Evolutionary conservation across 2,888 invertebrate genomes (phyloP).

Genomic region (Plagodis dolabraria): DNA sequence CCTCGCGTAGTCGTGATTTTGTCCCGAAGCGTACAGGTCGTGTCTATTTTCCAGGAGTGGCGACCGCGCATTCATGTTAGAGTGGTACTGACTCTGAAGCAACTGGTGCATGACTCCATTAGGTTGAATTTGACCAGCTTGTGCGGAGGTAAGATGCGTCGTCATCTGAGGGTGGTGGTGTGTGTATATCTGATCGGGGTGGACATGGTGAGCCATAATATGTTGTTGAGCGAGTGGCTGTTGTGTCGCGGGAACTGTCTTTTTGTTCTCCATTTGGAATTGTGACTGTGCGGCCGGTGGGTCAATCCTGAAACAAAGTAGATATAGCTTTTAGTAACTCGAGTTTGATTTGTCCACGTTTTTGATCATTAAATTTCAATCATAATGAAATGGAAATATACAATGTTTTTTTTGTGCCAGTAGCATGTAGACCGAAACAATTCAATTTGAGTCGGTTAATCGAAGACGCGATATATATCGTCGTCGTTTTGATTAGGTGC

Average conservation of each 20-base stretch:
- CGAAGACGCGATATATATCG: slow-evolving; percentile 65
- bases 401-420: slow-evolving; percentile 45
- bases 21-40: slow-evolving; percentile 83
- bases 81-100: slow-evolving; percentile 77
- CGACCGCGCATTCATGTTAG: slow-evolving; percentile 78
- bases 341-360: not conserved
- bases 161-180: slow-evolving; percentile 76
- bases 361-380: too few species aligned
- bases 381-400: slow-evolving; percentile 5
- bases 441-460: slow-evolving; percentile 64
- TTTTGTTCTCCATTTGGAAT: slow-evolving; percentile 88
- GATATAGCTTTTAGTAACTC: slow-evolving; percentile 26
- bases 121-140: slow-evolving; percentile 74
- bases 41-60: slow-evolving; percentile 83
- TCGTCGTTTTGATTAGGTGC: slow-evolving; percentile 53
- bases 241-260: slow-evolving; percentile 79
- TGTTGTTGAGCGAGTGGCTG: slow-evolving; percentile 82
- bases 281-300: slow-evolving; percentile 87
- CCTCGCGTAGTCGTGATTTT: slow-evolving; percentile 80
- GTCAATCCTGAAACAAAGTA: slow-evolving; percentile 87
- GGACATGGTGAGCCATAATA: slow-evolving; percentile 78
- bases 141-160: slow-evolving; percentile 68
- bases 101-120: slow-evolving; percentile 85
- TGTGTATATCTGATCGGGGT: slow-evolving; percentile 78
- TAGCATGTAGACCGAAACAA: slow-evolving; percentile 53